Evolutionary conservation across 2,888 invertebrate genomes (phyloP), one percentile per base, ranked within the genome.

Genomic region (Andrena fulva): DNA sequence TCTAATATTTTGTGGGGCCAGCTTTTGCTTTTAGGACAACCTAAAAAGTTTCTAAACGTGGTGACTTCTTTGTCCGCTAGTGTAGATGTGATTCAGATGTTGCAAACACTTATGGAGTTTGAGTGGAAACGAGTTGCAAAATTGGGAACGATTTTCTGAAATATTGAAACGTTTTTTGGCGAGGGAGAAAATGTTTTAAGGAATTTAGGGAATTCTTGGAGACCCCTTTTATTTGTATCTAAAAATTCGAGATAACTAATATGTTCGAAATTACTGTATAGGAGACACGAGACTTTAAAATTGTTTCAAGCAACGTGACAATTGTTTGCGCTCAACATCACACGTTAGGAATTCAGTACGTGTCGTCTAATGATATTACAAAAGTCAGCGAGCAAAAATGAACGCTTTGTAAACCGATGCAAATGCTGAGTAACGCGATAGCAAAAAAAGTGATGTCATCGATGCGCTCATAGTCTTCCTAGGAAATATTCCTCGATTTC

Each of bases 361-460:
- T 59, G 69, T n/a, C 29, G 20, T 69, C 59, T 69, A 69, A 69
- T 59, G 42, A n/a, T 69, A 56, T n/a, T 48, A n/a, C 29, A 20
- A 59, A 29, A 29, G 7, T 70, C 59, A 59, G 10, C 42, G 42
- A 2, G 27, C 20, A 60, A 59, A 68, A 67, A 50, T 16, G 66
- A 66, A 20, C 50, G 29, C 20, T 1, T 27, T 64, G 64, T 5
- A 12, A 69, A 35, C 56, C 27, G 42, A 52, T 52, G 71, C 31
- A 33, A 59, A 80, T 54, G 50, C 8, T 78, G 80, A 80, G 64
- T 73, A 69, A 73, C 48, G 7, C 24, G 67, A 48, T 59, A 78
- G 64, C 59, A 69, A 59, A 80, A 80, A 69, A 69, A 73, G 31
- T 81, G 80, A 81, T 80, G 50, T 81, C 80, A 81, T 72, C 80